phyloP scores from a whole-genome alignment of 1,140 invertebrate species.

The Trichomalopsis sarcophagae region DNA sequence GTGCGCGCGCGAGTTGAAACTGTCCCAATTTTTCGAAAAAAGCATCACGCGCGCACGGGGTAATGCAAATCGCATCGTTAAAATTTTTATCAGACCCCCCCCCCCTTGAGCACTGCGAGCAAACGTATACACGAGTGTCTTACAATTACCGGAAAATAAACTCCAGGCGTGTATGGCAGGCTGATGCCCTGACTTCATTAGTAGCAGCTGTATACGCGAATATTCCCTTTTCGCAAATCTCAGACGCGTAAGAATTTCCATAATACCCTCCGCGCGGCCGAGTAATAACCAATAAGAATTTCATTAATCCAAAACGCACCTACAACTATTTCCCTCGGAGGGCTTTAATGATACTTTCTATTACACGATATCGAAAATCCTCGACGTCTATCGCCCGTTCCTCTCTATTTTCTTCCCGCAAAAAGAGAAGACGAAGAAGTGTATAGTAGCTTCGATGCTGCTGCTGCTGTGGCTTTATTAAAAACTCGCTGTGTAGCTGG shows the following conservation, averaged over 20 bases:
- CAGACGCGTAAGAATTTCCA: not conserved
- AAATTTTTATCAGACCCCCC: not conserved
- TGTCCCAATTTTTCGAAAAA: not conserved
- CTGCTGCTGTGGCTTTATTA: not conserved
- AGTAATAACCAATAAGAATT: conserved; percentile 35
- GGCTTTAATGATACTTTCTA: not conserved
- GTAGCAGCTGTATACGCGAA: not conserved
- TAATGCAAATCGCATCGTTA: not conserved
- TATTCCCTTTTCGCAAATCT: not conserved
- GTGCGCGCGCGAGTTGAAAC: no score
- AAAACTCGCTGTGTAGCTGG: not conserved
- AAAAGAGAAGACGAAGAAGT: not conserved
- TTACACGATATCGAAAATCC: conserved; percentile 35
- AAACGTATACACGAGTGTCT: not conserved
- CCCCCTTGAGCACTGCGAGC: not conserved
- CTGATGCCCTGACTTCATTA: not conserved
- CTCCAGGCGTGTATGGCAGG: not conserved
- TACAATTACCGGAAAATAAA: not conserved
- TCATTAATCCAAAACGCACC: conserved; percentile 24
- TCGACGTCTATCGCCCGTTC: not conserved
- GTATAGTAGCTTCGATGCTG: no score
- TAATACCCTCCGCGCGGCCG: not conserved
- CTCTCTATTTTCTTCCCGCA: not conserved
- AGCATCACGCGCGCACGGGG: not conserved
- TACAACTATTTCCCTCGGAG: conserved; percentile 12